Evolutionary conservation across 2,888 invertebrate genomes (phyloP).

Genomic region (Tetranychus piercei): DNA sequence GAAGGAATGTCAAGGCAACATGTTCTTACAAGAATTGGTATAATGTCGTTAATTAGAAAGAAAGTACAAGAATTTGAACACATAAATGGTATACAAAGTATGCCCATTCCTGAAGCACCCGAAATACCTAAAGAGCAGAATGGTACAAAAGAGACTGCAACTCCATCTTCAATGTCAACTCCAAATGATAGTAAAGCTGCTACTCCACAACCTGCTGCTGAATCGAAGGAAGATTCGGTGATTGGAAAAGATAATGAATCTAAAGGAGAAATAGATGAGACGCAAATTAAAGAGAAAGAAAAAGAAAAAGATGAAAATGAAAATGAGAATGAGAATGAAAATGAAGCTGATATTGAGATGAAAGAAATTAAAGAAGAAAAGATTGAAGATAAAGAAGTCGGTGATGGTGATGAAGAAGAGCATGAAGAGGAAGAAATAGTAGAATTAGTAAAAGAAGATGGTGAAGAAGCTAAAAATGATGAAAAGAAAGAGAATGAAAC

Average conservation of each 20-base stretch:
- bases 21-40: conserved; percentile 88
- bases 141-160: conserved; percentile 2
- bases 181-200: conserved; percentile 26
- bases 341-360: neutral
- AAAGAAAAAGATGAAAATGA: neutral
- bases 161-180: conserved; percentile 18
- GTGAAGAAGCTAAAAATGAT: neutral
- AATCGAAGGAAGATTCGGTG: conserved; percentile 29
- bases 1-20: conserved; percentile 93
- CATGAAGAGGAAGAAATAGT: neutral
- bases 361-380: neutral
- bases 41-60: conserved; percentile 94
- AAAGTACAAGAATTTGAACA: conserved; percentile 97
- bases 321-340: neutral
- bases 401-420: neutral
- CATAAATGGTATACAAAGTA: conserved; percentile 91
- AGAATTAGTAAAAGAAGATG: conserved; percentile 3
- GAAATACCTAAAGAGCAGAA: conserved; percentile 11
- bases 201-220: conserved; percentile 24
- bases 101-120: conserved; percentile 45
- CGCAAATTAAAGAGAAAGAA: neutral
- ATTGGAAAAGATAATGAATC: conserved; percentile 24
- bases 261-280: neutral
- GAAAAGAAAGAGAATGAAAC: neutral
- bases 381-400: neutral